phyloP scores from a whole-genome alignment of 2,888 invertebrate species.

The Drosophila mayaguana region DNA sequence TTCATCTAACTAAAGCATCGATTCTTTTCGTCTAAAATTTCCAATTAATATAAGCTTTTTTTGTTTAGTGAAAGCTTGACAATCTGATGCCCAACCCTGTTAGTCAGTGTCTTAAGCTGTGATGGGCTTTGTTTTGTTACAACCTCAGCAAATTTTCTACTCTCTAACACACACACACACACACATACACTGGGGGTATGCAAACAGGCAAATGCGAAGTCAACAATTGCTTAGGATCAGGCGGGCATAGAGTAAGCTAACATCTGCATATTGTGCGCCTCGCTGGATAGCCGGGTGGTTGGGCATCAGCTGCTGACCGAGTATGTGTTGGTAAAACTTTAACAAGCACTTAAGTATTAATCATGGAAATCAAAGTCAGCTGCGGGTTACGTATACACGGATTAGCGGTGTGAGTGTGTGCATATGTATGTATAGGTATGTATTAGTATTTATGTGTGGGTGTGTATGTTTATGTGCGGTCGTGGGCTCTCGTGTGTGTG shows the following conservation, averaged over 20 bases:
- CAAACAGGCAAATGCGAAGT: slow-evolving; percentile 34
- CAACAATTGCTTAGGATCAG: slow-evolving; percentile 59
- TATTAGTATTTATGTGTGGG: neutral
- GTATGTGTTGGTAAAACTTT: slow-evolving; percentile 62
- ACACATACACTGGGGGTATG: slow-evolving; percentile 17
- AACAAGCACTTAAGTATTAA: slow-evolving; percentile 82
- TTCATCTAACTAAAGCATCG: neutral
- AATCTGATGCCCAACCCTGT: slow-evolving; percentile 33
- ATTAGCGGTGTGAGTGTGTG: slow-evolving; percentile 35
- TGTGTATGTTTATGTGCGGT: slow-evolving; percentile 21
- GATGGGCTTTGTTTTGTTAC: slow-evolving; percentile 41
- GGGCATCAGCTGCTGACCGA: slow-evolving; percentile 34
- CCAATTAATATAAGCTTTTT: neutral
- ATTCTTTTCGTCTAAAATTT: neutral
- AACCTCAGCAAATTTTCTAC: slow-evolving; percentile 58
- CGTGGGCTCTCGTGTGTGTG: slow-evolving; percentile 15
- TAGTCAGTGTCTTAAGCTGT: slow-evolving; percentile 30
- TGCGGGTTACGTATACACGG: slow-evolving; percentile 43
- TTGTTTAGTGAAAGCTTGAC: neutral
- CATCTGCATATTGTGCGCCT: slow-evolving; percentile 63
- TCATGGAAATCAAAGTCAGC: slow-evolving; percentile 77
- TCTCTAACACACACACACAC: neutral
- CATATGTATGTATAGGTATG: neutral
- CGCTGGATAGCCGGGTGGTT: neutral
- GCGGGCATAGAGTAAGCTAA: slow-evolving; percentile 42